Evolutionary conservation across 2,888 invertebrate genomes (phyloP).

Genomic region (Leucoma salicis): DNA sequence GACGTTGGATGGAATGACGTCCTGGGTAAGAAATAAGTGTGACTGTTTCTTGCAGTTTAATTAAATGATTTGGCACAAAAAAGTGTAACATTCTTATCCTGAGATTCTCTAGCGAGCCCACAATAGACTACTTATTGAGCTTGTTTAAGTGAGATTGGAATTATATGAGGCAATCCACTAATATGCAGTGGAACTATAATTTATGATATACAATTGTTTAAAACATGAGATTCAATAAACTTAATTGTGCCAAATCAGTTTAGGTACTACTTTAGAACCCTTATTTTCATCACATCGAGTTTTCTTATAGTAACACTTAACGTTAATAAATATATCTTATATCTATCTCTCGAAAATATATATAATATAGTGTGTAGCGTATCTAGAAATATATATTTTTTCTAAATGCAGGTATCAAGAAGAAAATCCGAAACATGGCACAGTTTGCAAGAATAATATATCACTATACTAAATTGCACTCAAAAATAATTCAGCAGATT

Average conservation of each 20-base stretch:
- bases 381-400: conserved; percentile 29
- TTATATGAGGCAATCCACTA: background rate
- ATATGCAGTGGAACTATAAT: background rate
- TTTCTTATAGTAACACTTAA: conserved; percentile 64
- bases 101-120: conserved; percentile 35
- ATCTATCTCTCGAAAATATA: conserved; percentile 41
- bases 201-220: background rate
- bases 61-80: conserved; percentile 30
- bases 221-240: conserved; percentile 42
- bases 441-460: conserved; percentile 45
- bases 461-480: conserved; percentile 60
- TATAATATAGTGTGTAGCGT: conserved; percentile 29
- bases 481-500: conserved; percentile 32
- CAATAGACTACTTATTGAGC: conserved; percentile 2
- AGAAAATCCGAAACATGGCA: conserved; percentile 58
- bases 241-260: conserved; percentile 65
- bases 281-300: conserved; percentile 77
- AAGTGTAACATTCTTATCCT: conserved; percentile 16
- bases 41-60: conserved; percentile 7
- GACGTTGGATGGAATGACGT: too few species aligned
- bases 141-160: background rate
- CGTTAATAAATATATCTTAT: conserved; percentile 50
- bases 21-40: background rate
- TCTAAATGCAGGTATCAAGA: conserved; percentile 40
- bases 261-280: conserved; percentile 70